Percentiles rank a stretch among this genome's conserved stretches.
Evolutionary conservation across 2,797 vertebrate species (phyloP).

Genomic region (Rhincodon typus): DNA sequence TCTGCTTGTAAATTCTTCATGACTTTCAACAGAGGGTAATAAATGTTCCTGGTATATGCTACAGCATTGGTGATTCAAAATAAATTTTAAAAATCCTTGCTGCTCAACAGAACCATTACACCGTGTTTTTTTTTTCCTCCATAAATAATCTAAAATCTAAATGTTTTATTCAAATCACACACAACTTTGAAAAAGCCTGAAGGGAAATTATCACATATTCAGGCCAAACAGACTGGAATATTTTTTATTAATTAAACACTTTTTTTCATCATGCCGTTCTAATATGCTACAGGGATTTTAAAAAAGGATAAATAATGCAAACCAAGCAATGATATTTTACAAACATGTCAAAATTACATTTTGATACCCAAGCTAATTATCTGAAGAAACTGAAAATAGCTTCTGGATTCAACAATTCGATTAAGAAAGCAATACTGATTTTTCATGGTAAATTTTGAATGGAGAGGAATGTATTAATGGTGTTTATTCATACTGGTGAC

Average conservation of each 20-base stretch:
- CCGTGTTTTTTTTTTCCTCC: background rate
- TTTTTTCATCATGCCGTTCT: background rate
- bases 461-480: background rate
- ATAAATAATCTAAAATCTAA: slow-evolving; percentile 26
- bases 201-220: slow-evolving; percentile 19
- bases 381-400: slow-evolving; percentile 14
- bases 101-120: background rate
- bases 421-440: slow-evolving; percentile 28
- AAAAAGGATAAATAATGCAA: slow-evolving; percentile 23
- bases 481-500: slow-evolving; percentile 19
- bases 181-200: slow-evolving; percentile 2
- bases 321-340: background rate
- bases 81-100: background rate
- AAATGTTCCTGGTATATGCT: too few relatives aligned
- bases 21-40: background rate
- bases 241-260: slow-evolving; percentile 24
- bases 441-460: slow-evolving; percentile 30
- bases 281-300: background rate
- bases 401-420: slow-evolving; percentile 26
- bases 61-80: too few relatives aligned
- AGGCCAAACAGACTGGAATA: background rate
- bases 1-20: background rate
- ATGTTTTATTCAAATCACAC: slow-evolving; percentile 31
- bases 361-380: slow-evolving; percentile 13
- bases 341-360: slow-evolving; percentile 23